A percentile compares a stretch with the other conserved stretches of the same genome.
These are phyloP conservation scores for Charadrius vociferus DNA, from an alignment of 2,113 vertebrate genomes.

Conservation along the genomic window DNA sequence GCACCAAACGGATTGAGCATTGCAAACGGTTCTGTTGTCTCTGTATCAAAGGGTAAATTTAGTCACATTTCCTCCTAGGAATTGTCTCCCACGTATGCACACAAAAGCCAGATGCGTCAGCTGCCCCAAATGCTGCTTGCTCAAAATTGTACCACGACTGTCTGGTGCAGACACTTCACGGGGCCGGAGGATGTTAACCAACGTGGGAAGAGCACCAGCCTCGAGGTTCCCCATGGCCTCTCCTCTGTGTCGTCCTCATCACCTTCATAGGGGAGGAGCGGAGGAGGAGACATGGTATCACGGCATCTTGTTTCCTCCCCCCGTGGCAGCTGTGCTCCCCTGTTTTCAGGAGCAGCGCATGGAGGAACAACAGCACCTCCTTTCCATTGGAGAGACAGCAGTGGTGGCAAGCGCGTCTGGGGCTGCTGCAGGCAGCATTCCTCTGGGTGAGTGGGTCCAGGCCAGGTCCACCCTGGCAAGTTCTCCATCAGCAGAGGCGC, in stretches of 20 bases:
- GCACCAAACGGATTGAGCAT: background rate
- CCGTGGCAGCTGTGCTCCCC: fast-evolving
- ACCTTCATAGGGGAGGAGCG: too few species aligned
- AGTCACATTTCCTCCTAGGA: background rate
- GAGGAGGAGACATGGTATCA: fast-evolving
- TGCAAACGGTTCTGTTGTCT: background rate
- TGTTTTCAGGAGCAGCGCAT: background rate
- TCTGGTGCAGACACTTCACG: background rate
- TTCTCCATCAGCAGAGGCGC: background rate
- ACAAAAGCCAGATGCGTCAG: background rate
- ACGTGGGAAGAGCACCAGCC: fast-evolving
- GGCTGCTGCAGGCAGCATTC: background rate
- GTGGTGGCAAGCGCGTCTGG: background rate
- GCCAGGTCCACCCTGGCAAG: background rate
- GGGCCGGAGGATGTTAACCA: background rate
- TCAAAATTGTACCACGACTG: background rate
- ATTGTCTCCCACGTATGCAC: background rate
- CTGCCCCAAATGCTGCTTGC: background rate
- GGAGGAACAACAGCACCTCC: background rate
- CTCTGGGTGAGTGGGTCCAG: background rate
- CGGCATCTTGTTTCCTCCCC: background rate
- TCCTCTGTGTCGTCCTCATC: background rate
- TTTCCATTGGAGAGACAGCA: background rate
- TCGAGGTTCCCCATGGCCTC: fast-evolving
- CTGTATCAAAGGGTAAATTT: background rate